Evolutionary conservation across 2,888 invertebrate genomes (phyloP).

Genomic region (Caenorhabditis auriculariae): DNA sequence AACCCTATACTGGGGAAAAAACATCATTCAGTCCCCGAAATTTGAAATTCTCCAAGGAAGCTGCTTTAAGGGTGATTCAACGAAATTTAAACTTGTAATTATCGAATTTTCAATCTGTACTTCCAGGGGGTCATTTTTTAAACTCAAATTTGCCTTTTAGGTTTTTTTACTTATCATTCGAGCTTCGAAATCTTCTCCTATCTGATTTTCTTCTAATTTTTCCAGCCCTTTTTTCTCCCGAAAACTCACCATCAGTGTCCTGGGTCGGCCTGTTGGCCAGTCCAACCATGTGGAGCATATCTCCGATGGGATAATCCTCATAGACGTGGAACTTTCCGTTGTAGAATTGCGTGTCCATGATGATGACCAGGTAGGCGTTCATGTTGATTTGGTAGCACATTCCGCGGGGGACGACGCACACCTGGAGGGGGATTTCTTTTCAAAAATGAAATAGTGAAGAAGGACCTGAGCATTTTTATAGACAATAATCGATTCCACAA

Average conservation of each 20-base stretch:
- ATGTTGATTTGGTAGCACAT: slow-evolving; percentile 88
- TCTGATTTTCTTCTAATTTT: too few species aligned
- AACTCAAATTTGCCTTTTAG: too few species aligned
- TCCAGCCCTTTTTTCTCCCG: too few species aligned
- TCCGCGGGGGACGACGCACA: slow-evolving; percentile 87
- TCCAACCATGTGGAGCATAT: slow-evolving; percentile 95
- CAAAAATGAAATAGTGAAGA: not conserved
- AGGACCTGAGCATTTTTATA: not conserved
- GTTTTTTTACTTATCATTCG: too few species aligned
- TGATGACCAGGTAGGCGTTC: slow-evolving; percentile 86
- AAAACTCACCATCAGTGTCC: slow-evolving; percentile 88
- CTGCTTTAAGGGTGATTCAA: too few species aligned
- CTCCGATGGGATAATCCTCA: slow-evolving; percentile 96
- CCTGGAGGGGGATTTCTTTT: slow-evolving; percentile 68
- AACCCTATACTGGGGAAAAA: not conserved
- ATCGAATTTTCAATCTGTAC: too few species aligned
- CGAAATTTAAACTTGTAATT: too few species aligned
- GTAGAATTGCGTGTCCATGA: slow-evolving; percentile 93
- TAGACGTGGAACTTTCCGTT: slow-evolving; percentile 79
- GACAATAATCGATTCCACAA: too few species aligned
- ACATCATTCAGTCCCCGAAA: too few species aligned
- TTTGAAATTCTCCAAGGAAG: too few species aligned
- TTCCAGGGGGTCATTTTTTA: too few species aligned
- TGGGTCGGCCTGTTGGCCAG: slow-evolving; percentile 88
- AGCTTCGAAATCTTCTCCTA: too few species aligned